phyloP scores from a whole-genome alignment of 2,888 invertebrate genomes.

The Drosophila nr. perissopoda region DNA sequence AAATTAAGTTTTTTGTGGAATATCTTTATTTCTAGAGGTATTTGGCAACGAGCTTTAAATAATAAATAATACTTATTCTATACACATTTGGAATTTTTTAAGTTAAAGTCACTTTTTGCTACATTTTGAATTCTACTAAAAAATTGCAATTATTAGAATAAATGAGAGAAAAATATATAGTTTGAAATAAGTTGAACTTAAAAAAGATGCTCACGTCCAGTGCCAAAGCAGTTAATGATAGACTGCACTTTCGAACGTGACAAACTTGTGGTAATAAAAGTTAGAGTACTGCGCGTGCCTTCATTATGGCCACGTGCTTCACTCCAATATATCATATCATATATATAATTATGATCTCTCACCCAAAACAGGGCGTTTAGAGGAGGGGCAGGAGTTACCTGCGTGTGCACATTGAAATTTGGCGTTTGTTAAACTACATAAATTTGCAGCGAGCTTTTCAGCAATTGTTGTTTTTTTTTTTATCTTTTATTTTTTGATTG shows the following conservation, averaged over 20 bases:
- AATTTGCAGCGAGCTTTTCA: neutral
- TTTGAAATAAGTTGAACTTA: neutral
- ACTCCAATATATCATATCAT: constrained; percentile 5
- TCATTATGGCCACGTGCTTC: constrained; percentile 41
- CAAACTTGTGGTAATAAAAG: constrained; percentile 25
- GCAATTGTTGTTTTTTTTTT: constrained; percentile 14
- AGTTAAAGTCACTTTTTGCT: neutral
- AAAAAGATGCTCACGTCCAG: neutral
- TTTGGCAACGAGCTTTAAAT: too few relatives aligned
- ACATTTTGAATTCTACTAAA: too few relatives aligned
- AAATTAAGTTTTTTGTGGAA: too few relatives aligned
- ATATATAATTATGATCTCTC: constrained; percentile 13
- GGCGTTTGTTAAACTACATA: constrained; percentile 69
- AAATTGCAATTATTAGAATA: neutral
- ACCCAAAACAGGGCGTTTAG: neutral
- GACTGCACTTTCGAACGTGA: constrained; percentile 36
- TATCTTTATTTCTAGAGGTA: too few relatives aligned
- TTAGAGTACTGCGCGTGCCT: constrained; percentile 18
- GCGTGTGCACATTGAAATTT: constrained; percentile 58
- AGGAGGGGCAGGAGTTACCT: constrained; percentile 1
- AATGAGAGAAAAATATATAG: neutral
- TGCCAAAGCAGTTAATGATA: neutral
- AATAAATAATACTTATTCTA: neutral
- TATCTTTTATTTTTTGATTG: constrained; percentile 23
- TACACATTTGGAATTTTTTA: neutral